Conservation (phyloP, 1,140 invertebrate genomes). For the Delia radicum region DNA sequence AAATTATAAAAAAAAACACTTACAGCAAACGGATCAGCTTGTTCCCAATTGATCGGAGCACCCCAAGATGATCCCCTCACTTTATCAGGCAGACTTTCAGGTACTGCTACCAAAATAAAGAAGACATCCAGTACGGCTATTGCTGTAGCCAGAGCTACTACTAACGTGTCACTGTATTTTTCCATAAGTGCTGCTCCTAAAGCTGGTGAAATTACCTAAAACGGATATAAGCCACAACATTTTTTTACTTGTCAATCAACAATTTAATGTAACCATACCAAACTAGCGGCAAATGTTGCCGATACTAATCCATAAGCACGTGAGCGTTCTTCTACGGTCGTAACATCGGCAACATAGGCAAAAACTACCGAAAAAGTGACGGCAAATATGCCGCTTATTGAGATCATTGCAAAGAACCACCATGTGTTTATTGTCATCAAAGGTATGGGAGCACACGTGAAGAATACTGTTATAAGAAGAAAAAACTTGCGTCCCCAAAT, state of each 20-base stretch:
- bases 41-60: slow-evolving; percentile 89
- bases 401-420: slow-evolving; percentile 99
- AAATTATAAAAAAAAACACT: slow-evolving; percentile 36
- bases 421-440: slow-evolving; percentile 98
- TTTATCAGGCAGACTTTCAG: slow-evolving; percentile 96
- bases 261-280: slow-evolving; percentile 63
- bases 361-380: slow-evolving; percentile 99
- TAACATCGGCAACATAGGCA: slow-evolving; percentile 99
- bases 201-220: slow-evolving; percentile 82
- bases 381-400: slow-evolving; percentile 96
- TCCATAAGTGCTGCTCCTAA: slow-evolving; percentile 91
- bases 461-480: slow-evolving; percentile 96
- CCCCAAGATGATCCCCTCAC: slow-evolving; percentile 75
- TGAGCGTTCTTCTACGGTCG: slow-evolving; percentile 92
- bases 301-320: slow-evolving; percentile 96
- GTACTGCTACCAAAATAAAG: slow-evolving; percentile 97
- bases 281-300: slow-evolving; percentile 97
- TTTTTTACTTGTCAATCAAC: neutral
- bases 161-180: slow-evolving; percentile 87
- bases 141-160: slow-evolving; percentile 93
- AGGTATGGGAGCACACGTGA: slow-evolving; percentile 98
- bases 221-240: neutral
- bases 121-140: slow-evolving; percentile 95
- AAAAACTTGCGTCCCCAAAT: slow-evolving; percentile 98
- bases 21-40: slow-evolving; percentile 95